Base-by-base conservation (phyloP, 2,797 vertebrate species). In the Phalanger gymnotis region DNA sequence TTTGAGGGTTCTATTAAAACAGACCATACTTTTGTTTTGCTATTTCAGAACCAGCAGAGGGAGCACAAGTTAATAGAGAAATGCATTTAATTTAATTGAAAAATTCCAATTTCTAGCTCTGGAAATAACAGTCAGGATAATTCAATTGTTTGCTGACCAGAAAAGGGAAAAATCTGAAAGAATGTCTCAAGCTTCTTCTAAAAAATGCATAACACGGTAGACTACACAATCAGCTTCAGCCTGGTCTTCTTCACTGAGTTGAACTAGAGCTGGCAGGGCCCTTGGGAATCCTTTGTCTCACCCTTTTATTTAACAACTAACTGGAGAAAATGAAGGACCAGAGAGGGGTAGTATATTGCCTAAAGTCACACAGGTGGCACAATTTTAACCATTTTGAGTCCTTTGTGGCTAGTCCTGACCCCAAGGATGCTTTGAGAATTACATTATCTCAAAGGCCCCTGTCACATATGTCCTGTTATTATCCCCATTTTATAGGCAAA, bases 1-100 rank as follows among this genome's bases (percentile, higher is more conserved):
- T n/a, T 73, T 73, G 16, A 31, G 34, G n/a, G 14, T 66, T 81
- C 25, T 47, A 27, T 7, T 25, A 81, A 81, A 73, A 47, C 12
- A 81, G 66, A 1, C 7, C 73, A 47, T 47, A 81, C 2, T 81
- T 92, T 93, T 13, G 40, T 40, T 90, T 92, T 94, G 54, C 12
- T 52, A 47, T 61, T 61, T 92, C 90, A 53, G 54, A 93, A 90
- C 94, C 94, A 93, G 94, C 90, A 93, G 73, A 2, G n/a, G 92
- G 93, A 95, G 91, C 91, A 73, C 31, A 89, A 9, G 53, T 91
- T 94, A 96, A 91, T 95, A 54, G 54, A 95, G 19, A 91, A 87
- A 73, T 58, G 27, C 7, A 53, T n/a, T 28, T 93, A 73, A 11
- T 52, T 57, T 96, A 93, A 93, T 95, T 94, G 92, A 87, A 93